Evolutionary conservation across 1,140 invertebrate species (phyloP), one percentile per base, ranked within the genome.

Genomic region (Druon quercuslanigerum): DNA sequence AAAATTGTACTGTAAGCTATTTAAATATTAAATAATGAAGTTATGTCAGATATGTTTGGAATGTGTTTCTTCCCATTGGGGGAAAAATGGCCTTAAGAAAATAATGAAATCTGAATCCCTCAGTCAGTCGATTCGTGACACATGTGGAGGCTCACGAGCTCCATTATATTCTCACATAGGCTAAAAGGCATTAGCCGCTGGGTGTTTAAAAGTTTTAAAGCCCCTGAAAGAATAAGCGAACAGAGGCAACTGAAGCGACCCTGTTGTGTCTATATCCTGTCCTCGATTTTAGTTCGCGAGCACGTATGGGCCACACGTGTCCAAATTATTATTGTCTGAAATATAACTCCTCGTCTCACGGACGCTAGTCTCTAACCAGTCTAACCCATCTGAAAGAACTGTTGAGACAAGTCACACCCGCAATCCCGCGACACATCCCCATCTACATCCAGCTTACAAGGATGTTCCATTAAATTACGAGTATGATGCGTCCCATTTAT

Each of bases 261-360:
- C 51, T 54, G 20, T 19, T 74, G 72, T 46, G 40, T 75, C 74
- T 70, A 75, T 75, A 75, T 75, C 60, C 74, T 80, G 87, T 86
- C 86, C 84, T 79, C 51, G 75, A 75, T 79, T 71, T 76, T 73
- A 71, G 54, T 81, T 75, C 20, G 33, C 71, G 66, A 56, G 80
- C 81, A 80, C 87, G 87, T 89, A 89, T 89, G 88, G 88, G 71
- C 83, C 87, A 86, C 88, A 89, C 87, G 83, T 89, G 88, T 86
- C 82, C 86, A 84, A 86, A 88, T 89, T 87, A 88, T 88, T 88
- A 88, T 89, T 89, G 87, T 89, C 85, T 87, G 82, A 87, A 85
- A 85, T 84, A 86, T 74, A 79, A 84, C 80, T 60, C 73, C 56
- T 46, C 50, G 51, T 17, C 16, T 75, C 74, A 66, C 25, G 60